These are phyloP conservation scores for Morpho helenor DNA, from an alignment of 2,888 invertebrate species.

Conservation along the genomic window DNA sequence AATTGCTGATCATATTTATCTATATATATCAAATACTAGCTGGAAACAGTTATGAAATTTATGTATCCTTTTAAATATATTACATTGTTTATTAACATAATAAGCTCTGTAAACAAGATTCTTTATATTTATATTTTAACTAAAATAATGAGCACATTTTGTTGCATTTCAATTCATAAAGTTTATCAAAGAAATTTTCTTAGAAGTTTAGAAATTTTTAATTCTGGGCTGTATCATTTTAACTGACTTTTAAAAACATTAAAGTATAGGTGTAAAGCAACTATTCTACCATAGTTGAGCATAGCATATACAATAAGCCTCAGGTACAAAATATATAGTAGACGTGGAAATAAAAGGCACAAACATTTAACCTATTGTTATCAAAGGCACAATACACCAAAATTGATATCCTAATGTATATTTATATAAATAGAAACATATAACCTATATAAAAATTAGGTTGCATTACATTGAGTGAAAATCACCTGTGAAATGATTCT, in stretches of 20 bases:
- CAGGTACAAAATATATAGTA: constrained; percentile 64
- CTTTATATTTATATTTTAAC: too few species aligned
- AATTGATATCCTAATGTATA: constrained; percentile 36
- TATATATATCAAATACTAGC: too few species aligned
- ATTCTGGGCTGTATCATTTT: not conserved
- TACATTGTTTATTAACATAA: too few species aligned
- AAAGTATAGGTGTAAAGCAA: constrained; percentile 9
- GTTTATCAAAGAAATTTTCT: too few species aligned
- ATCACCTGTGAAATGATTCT: too few species aligned
- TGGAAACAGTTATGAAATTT: too few species aligned
- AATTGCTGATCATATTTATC: not conserved
- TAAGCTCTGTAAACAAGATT: too few species aligned
- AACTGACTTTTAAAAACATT: not conserved
- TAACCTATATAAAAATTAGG: constrained; percentile 4
- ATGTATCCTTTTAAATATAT: too few species aligned
- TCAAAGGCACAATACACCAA: constrained; percentile 71
- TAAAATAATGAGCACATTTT: not conserved
- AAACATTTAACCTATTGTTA: constrained; percentile 63
- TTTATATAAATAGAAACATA: constrained; percentile 1
- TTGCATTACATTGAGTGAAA: not conserved
- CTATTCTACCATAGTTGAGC: constrained; percentile 17
- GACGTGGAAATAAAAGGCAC: constrained; percentile 71
- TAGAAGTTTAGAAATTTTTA: not conserved
- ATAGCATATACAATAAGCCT: constrained; percentile 37
- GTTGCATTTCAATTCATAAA: not conserved